Evolutionary conservation across 2,888 invertebrate species (phyloP), one percentile per base, ranked within the genome.

Genomic region (Diarsia rubi): DNA sequence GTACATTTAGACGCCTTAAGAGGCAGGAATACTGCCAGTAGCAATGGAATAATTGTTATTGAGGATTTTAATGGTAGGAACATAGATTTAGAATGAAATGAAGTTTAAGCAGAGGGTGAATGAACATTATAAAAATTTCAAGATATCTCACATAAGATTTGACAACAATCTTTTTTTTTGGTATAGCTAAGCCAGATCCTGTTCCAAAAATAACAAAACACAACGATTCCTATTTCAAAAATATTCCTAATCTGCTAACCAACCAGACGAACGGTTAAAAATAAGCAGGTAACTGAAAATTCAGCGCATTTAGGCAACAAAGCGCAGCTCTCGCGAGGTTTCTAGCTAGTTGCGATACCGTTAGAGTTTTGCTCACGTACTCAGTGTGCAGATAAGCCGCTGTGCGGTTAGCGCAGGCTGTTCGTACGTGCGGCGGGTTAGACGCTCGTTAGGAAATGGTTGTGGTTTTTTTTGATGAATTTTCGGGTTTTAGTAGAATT

Each of bases 291-390:
- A 75, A 77, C 82, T 85, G 86, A 82, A 86, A 83, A 88, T 85
- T 79, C 85, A 71, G 71, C 63, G 69, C 75, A 71, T 80, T 88
- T 85, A 75, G 88, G 81, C 85, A 81, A 84, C 86, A 83, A 85
- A 80, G 81, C 84, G 82, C 80, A 81, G 84, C 81, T 84, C 86
- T 78, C 64, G 72, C 77, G 71, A 75, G 73, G 78, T 81, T 83
- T 79, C 82, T 79, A 69, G 71, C 77, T 71, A 71, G 84, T 72
- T 69, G 68, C 66, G 82, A 84, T 88, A 88, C 89, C 89, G 89
- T 90, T 90, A 90, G 79, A 81, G 81, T 78, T 73, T 79, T 69
- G 82, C 86, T 84, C 89, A 89, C 90, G 90, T 90, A 87, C 75
- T 66, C 75, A 75, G 63, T 65, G 75, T 27, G 69, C 72, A 86